phyloP scores from a whole-genome alignment of 2,888 invertebrate species.

The Brachynemurus nebulosus region DNA sequence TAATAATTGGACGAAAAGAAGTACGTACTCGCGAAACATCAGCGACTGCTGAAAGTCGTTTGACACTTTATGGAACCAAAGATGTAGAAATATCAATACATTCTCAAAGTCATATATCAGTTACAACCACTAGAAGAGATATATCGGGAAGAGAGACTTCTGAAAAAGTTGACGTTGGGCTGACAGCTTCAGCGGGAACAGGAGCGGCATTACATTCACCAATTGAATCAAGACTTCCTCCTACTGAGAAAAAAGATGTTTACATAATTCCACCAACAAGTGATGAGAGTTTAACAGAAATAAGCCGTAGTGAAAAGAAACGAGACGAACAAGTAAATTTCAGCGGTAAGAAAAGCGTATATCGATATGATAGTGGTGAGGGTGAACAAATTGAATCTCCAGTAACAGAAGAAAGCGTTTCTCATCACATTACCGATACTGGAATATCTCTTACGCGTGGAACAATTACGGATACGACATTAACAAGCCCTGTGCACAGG shows the following conservation, averaged over 20 bases:
- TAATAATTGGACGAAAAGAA: slow-evolving; percentile 39
- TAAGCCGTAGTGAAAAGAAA: slow-evolving; percentile 26
- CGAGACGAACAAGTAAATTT: slow-evolving; percentile 37
- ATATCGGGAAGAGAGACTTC: slow-evolving; percentile 32
- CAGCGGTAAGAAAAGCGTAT: slow-evolving; percentile 36
- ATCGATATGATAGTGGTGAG: slow-evolving; percentile 33
- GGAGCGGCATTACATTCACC: slow-evolving; percentile 23
- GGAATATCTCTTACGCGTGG: slow-evolving; percentile 39
- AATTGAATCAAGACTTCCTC: slow-evolving; percentile 19
- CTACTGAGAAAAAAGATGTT: slow-evolving; percentile 23
- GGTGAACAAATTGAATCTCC: slow-evolving; percentile 29
- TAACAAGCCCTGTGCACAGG: slow-evolving; percentile 31
- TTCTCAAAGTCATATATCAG: slow-evolving; percentile 38
- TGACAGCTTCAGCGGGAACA: slow-evolving; percentile 32
- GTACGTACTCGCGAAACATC: slow-evolving; percentile 36
- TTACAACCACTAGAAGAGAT: slow-evolving; percentile 32
- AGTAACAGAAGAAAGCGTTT: slow-evolving; percentile 34
- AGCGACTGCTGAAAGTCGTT: slow-evolving; percentile 36
- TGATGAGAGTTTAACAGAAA: slow-evolving; percentile 19
- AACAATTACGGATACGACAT: slow-evolving; percentile 32
- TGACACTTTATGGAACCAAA: slow-evolving; percentile 36
- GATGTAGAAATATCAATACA: slow-evolving; percentile 40
- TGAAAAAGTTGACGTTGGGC: slow-evolving; percentile 33
- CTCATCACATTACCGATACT: slow-evolving; percentile 39
- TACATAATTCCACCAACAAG: slow-evolving; percentile 29